Conservation (phyloP, 2,797 vertebrate genomes). For the Thalassophryne amazonica region DNA sequence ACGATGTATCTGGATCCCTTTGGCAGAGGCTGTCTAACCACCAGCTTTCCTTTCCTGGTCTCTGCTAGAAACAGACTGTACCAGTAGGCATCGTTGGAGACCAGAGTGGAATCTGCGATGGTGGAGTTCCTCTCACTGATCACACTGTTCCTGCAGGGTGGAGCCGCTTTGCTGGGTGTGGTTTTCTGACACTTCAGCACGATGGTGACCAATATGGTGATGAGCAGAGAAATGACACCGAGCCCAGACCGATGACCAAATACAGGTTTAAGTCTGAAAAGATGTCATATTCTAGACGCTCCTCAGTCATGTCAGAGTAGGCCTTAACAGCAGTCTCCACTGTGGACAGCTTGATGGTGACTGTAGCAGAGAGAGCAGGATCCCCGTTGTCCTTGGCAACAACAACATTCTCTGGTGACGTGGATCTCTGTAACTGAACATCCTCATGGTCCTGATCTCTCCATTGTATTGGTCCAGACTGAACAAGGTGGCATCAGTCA, state of each 20-base stretch:
- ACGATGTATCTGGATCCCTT: slow-evolving; percentile 51
- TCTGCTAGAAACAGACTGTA: slow-evolving; percentile 57
- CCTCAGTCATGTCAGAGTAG: slow-evolving; percentile 47
- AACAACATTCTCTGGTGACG: slow-evolving; percentile 45
- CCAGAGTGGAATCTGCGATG: slow-evolving; percentile 48
- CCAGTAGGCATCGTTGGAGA: slow-evolving; percentile 60
- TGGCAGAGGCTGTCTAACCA: slow-evolving; percentile 50
- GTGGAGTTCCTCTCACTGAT: slow-evolving; percentile 51
- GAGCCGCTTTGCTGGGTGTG: slow-evolving; percentile 29
- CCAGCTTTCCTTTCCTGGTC: slow-evolving; percentile 54
- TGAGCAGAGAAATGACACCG: slow-evolving; percentile 50
- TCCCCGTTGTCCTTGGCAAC: slow-evolving; percentile 56
- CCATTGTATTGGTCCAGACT: slow-evolving; percentile 54
- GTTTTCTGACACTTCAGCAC: slow-evolving; percentile 52
- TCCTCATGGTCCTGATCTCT: slow-evolving; percentile 51
- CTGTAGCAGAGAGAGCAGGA: slow-evolving; percentile 50
- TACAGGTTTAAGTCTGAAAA: slow-evolving; percentile 57
- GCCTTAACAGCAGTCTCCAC: slow-evolving; percentile 47
- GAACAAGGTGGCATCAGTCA: slow-evolving; percentile 48
- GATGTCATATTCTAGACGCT: slow-evolving; percentile 52
- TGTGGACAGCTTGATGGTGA: slow-evolving; percentile 55
- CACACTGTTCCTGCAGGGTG: slow-evolving; percentile 48
- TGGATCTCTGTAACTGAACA: slow-evolving; percentile 52
- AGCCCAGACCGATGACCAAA: slow-evolving; percentile 54
- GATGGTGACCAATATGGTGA: slow-evolving; percentile 53